phyloP scores from a whole-genome alignment of 2,113 vertebrate species.

The Ginglymostoma cirratum region DNA sequence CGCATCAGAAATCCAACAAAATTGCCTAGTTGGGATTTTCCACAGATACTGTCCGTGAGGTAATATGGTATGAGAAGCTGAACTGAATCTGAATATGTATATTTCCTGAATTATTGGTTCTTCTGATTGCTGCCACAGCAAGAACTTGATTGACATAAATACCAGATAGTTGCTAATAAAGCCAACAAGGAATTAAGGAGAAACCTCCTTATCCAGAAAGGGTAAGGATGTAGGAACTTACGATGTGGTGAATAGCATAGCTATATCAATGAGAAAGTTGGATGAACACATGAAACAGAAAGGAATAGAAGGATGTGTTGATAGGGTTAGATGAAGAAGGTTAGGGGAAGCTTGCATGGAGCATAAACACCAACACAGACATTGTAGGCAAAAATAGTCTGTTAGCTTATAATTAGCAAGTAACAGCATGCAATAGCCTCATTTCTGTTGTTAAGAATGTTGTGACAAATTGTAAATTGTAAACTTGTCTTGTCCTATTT shows the following conservation, averaged over 20 bases:
- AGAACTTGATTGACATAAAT: neutral
- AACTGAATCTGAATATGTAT: neutral
- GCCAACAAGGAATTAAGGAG: neutral
- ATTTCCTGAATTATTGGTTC: neutral
- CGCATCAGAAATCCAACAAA: neutral
- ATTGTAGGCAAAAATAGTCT: neutral
- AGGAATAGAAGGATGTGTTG: neutral
- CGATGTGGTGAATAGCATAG: neutral
- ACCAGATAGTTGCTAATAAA: neutral
- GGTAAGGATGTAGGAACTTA: neutral
- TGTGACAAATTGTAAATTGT: neutral
- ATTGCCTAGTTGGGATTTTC: too few relatives aligned
- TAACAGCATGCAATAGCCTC: neutral
- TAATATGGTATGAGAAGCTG: too few relatives aligned
- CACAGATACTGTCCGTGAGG: too few relatives aligned
- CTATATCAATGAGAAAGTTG: neutral
- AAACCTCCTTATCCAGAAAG: neutral
- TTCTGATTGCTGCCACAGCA: neutral
- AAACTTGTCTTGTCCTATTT: neutral
- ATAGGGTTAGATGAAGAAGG: neutral
- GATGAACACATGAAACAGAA: neutral
- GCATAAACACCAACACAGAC: neutral
- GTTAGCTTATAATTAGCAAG: neutral
- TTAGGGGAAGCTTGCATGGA: neutral
- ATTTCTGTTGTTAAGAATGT: neutral